Percentiles rank a stretch among this genome's conserved stretches.
phyloP scores from a whole-genome alignment of 1,140 invertebrate genomes.

The Panonychus citri region DNA sequence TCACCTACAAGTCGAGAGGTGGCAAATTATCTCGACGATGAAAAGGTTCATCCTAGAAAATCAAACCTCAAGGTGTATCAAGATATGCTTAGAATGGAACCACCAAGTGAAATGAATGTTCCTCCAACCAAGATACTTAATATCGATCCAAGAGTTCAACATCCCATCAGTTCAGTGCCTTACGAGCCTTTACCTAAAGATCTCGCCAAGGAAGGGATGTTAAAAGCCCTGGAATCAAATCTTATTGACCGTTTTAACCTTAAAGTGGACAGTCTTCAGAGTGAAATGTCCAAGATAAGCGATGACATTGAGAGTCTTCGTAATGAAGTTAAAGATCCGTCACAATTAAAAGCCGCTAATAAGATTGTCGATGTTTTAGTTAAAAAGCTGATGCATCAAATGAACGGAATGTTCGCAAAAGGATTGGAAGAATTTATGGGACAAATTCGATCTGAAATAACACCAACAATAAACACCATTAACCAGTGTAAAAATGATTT shows the following conservation, averaged over 20 bases:
- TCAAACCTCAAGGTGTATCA: not conserved
- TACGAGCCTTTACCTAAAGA: not conserved
- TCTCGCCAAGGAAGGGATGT: not conserved
- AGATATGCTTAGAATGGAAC: not conserved
- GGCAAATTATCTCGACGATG: not conserved
- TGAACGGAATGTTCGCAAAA: not conserved
- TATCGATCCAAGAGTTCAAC: not conserved
- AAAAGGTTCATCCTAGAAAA: not conserved
- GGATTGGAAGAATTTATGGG: not conserved
- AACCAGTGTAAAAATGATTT: not conserved
- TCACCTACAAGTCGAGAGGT: not conserved
- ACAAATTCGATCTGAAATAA: not conserved
- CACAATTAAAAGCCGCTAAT: not conserved
- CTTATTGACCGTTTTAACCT: not conserved
- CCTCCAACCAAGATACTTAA: no score
- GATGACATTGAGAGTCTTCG: not conserved
- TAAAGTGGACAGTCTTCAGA: not conserved
- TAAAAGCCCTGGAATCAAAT: not conserved
- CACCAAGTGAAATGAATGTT: no score
- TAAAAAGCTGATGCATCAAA: not conserved
- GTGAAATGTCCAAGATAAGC: not conserved
- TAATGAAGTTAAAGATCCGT: constrained; percentile 1
- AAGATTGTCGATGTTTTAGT: not conserved
- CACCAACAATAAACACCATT: not conserved
- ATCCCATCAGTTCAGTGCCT: not conserved